Base-by-base conservation (phyloP, 2,113 vertebrate species). In the Hippoglossus stenolepis region DNA sequence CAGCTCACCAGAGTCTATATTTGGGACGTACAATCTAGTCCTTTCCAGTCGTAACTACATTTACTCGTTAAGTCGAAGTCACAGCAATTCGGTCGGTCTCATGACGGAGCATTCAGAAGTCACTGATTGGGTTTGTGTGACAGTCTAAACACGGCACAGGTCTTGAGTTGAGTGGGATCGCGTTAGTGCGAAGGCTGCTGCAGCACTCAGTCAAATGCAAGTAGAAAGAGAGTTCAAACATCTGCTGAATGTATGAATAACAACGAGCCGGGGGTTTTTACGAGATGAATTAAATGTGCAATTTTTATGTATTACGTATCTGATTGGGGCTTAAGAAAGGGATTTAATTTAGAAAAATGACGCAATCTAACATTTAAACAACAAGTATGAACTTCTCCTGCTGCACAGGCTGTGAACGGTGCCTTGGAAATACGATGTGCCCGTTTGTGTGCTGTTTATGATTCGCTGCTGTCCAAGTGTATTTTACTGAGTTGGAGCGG, bases 261-360 rank as follows among this genome's bases (percentile, higher is more conserved):
- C 15, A 68, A 40, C 26, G 53, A 54, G 15, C 3, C 31, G 18
- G 56, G 61, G 14, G 4, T n/a, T 70, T 70, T 54, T 11, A 59
- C 2, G 43, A 54, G 24, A 45, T 40, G 26, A n/a, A 56, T 61
- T 7, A 35, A 75, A 53, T n/a, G 26, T 7, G 2, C 3, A 13
- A 23, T 26, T 38, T 11, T 12, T n/a, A 3, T 26, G 15, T 11
- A 28, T 20, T 20, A 35, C 12, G 31, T 23, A n/a, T 71, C 59
- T 45, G 31, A 53, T 23, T 3, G 38, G 2, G 23, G 23, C 17
- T 18, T 28, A 10, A 45, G 26, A 54, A 35, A 62, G 35, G 2
- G 13, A 35, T n/a, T 59, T 10, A 59, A 53, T 45, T 3, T n/a
- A 59, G 31, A 45, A 73, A 73, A 73, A 69, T 69, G 40, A 70